Evolutionary conservation across 2,888 invertebrate genomes (phyloP), one percentile per base, ranked within the genome.

Genomic region (Sinodicranocentrus sp.): DNA sequence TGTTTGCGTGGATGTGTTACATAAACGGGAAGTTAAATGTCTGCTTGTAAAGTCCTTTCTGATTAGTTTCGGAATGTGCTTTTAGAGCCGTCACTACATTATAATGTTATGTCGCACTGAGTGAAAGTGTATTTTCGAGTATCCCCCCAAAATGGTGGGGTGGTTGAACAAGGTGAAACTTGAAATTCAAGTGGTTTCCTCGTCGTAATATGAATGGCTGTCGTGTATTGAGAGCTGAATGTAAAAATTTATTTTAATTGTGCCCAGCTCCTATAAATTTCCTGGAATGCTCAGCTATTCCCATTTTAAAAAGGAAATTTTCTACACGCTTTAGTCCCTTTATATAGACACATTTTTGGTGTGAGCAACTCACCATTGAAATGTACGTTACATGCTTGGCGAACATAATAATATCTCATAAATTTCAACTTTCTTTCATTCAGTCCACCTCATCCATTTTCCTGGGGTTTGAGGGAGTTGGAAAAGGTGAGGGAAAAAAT

Each of bases 181-280:
- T 82, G 43, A 82, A 76, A 82, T 82, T 82, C 76, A 63, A 44
- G 21, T 71, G 76, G 82, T 57, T 70, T 76, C 54, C 70, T 67
- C 57, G 54, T 44, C 57, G 54, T 61, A 48, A 67, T 73, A 67
- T 57, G 54, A 76, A 70, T 61, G 75, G 70, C n/a, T 63, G 61
- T 70, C 82, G 82, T 82, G 75, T 82, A 82, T 82, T 79, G 85
- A 71, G 79, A 82, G 78, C 65, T 52, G 73, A 82, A 85, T 85
- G 79, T 75, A 73, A 70, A 82, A 82, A 72, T 80, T 84, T 85
- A 85, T 57, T 84, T 77, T 78, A 84, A 72, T 77, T 77, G 77
- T 76, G 54, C 52, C 71, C 70, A 61, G 63, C 71, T 71, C 65
- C 44, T 68, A 78, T 78, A 78, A 78, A 61, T 78, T 78, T 65